Percentiles rank a stretch among this genome's conserved stretches.
phyloP scores from a whole-genome alignment of 2,113 vertebrate species.

The Sylvietta virens region DNA sequence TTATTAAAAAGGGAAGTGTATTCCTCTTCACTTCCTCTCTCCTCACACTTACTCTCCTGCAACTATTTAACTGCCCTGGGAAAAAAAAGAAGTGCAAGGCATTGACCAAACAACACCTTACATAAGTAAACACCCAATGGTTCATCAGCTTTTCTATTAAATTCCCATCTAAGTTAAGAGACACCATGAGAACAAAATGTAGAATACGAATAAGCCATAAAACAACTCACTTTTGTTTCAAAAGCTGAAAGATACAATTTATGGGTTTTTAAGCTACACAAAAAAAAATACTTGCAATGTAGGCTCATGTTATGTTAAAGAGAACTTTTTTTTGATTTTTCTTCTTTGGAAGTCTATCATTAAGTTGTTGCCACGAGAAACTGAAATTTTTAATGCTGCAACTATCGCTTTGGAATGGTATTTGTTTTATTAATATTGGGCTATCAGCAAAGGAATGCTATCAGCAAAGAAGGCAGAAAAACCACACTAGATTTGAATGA shows the following conservation, averaged over 20 bases:
- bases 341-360: not conserved
- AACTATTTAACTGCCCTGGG: not conserved
- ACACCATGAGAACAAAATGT: not conserved
- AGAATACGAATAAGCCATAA: not conserved
- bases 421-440: not conserved
- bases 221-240: not conserved
- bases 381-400: not conserved
- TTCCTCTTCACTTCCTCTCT: not conserved
- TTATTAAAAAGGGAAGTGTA: not conserved
- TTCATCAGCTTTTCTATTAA: not conserved
- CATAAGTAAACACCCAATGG: not conserved
- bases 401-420: not conserved
- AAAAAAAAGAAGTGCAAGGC: not conserved
- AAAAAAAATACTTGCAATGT: not conserved
- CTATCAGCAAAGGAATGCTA: not conserved
- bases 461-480: not conserved
- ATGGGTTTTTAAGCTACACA: not conserved
- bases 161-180: not conserved
- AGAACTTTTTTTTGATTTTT: not conserved
- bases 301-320: not conserved
- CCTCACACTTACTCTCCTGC: not conserved
- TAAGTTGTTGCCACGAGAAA: not conserved
- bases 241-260: not conserved
- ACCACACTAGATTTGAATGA: not conserved
- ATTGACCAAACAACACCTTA: not conserved